A percentile compares a stretch with the other conserved stretches of the same genome.
Evolutionary conservation across 2,888 invertebrate genomes (phyloP).

Genomic region (Temnothorax unifasciatus): DNA sequence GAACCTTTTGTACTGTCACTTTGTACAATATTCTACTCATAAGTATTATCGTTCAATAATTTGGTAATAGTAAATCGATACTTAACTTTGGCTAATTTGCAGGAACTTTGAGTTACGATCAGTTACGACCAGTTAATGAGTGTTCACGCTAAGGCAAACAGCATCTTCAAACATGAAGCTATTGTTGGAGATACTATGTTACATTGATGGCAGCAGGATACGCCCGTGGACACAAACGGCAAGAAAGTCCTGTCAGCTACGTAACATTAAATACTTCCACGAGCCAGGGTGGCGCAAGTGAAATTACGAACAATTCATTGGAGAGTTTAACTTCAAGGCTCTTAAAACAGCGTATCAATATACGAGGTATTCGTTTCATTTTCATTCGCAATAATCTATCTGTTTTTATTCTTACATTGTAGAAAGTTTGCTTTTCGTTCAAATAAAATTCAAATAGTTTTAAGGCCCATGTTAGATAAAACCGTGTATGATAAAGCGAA

Average conservation of each 20-base stretch:
- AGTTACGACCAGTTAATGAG: conserved; percentile 22
- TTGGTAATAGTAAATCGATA: conserved; percentile 28
- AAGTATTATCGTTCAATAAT: conserved; percentile 16
- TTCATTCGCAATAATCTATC: conserved; percentile 33
- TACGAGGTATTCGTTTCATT: conserved; percentile 46
- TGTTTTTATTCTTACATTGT: conserved; percentile 31
- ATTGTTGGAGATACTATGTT: conserved; percentile 45
- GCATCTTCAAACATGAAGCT: conserved; percentile 26
- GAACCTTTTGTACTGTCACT: background rate
- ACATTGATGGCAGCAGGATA: conserved; percentile 40
- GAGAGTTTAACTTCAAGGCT: conserved; percentile 64
- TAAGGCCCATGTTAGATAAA: background rate
- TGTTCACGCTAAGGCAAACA: background rate
- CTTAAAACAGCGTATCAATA: conserved; percentile 36
- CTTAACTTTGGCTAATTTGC: conserved; percentile 13
- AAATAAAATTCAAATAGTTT: conserved; percentile 48
- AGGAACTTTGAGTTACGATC: conserved; percentile 30
- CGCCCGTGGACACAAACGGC: conserved; percentile 34
- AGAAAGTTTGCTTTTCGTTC: conserved; percentile 7
- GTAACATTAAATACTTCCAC: conserved; percentile 69
- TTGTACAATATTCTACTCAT: background rate
- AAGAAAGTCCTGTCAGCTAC: conserved; percentile 63
- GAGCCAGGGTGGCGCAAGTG: conserved; percentile 51
- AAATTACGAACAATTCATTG: conserved; percentile 63
- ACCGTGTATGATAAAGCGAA: background rate